These are phyloP conservation scores for Tetramorium simillimum DNA, from an alignment of 1,140 invertebrate species.

Conservation along the genomic window DNA sequence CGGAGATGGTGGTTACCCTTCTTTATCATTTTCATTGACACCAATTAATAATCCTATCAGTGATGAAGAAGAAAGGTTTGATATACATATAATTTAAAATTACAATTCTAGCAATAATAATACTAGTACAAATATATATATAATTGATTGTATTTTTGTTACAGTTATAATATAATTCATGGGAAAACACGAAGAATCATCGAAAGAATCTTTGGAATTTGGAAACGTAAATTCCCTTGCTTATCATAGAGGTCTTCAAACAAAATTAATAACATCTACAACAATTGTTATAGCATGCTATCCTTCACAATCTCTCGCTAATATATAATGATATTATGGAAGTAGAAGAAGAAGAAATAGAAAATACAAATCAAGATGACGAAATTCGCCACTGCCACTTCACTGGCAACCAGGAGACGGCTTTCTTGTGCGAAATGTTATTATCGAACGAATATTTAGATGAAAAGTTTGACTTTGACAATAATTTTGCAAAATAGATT, in stretches of 20 bases:
- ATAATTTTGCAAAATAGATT: no score
- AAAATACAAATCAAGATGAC: conserved; percentile 38
- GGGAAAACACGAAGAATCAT: conserved; percentile 78
- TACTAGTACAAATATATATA: conserved; percentile 21
- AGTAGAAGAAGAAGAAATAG: no score
- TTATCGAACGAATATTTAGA: no score
- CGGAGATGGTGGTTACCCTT: conserved; percentile 9
- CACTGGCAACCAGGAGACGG: no score
- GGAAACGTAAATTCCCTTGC: conserved; percentile 79
- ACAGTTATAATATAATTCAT: conserved; percentile 77
- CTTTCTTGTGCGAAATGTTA: no score
- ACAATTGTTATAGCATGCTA: conserved; percentile 65
- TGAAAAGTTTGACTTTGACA: no score
- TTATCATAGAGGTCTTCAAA: conserved; percentile 64
- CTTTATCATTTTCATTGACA: background rate
- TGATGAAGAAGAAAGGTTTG: conserved; percentile 8
- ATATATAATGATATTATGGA: conserved; percentile 48
- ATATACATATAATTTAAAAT: background rate
- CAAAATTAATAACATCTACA: conserved; percentile 50
- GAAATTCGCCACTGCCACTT: background rate
- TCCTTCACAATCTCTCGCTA: conserved; percentile 67
- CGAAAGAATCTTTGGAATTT: conserved; percentile 78
- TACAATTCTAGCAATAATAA: background rate
- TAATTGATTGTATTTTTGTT: conserved; percentile 5
- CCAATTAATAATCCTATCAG: background rate